Base-by-base conservation (phyloP, 2,797 vertebrate genomes). In the Neosilurus hyrtlii region DNA sequence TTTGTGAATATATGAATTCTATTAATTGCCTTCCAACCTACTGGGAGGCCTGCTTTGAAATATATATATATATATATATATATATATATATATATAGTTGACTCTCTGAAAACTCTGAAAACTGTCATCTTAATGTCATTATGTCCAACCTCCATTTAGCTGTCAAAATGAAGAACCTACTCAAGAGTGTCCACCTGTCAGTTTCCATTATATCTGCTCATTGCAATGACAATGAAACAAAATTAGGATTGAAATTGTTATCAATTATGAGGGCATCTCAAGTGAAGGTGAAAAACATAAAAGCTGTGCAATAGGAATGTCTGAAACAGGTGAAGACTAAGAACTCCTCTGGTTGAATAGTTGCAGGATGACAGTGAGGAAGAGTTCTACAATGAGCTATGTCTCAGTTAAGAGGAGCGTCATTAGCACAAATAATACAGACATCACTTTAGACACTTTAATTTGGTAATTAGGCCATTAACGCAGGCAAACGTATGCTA, bases 91-190 rank as follows among this genome's bases (percentile, higher is more conserved):
- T n/a, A n/a, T n/a, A n/a, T n/a, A n/a, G n/a, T n/a, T n/a, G n/a
- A n/a, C n/a, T n/a, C n/a, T n/a, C n/a, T n/a, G n/a, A n/a, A n/a
- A n/a, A 37, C 67, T 82, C 75, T 73, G 65, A 83, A 86, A 81
- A 70, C 56, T 86, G 70, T 84, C 54, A 86, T 74, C 26, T 73
- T 81, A 11, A 79, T 83, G 72, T 66, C 62, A 56, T 78, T 26
- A 56, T 78, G 62, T 59, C 74, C n/a, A 78, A 84, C 71, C 71
- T 83, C 61, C 56, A 30, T 82, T 84, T 57, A 74, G 70, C 93
- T 94, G 92, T 93, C 93, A 93, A 94, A 89, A 88, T 88, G 87
- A 89, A 85, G 91, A 91, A 51, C 91, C 93, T 92, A 92, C 90
- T 91, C 92, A 89, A 89, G 74, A 73, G 49, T 56, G n/a, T 43